A percentile compares a stretch with the other conserved stretches of the same genome.
Conservation (phyloP, 1,140 invertebrate species). For the Sinonovacula constricta region DNA sequence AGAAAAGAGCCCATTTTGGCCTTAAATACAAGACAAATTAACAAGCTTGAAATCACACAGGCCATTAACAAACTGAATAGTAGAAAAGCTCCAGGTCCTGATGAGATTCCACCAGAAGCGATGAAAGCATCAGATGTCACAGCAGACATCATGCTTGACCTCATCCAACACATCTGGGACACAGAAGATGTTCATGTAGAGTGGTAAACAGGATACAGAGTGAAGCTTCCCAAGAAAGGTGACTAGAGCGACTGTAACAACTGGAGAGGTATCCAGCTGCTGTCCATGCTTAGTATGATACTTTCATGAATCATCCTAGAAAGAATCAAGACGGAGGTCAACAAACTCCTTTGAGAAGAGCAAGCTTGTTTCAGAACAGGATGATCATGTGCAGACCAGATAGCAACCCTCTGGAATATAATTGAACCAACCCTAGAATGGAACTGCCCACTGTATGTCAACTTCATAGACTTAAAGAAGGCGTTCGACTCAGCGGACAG, state of each 20-base stretch:
- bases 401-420: constrained; percentile 36
- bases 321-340: constrained; percentile 49
- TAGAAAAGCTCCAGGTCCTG: constrained; percentile 17
- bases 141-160: neutral
- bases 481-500: constrained; percentile 31
- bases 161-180: constrained; percentile 23
- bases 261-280: constrained; percentile 58
- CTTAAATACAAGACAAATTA: too few species aligned
- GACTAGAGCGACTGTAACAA: too few species aligned
- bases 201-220: constrained; percentile 53
- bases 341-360: constrained; percentile 39
- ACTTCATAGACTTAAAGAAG: constrained; percentile 49
- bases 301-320: constrained; percentile 49
- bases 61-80: constrained; percentile 29
- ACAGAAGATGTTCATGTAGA: constrained; percentile 47
- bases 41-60: constrained; percentile 18
- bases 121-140: constrained; percentile 16
- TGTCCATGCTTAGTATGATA: constrained; percentile 57
- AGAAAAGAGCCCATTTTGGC: too few species aligned
- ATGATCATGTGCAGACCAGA: constrained; percentile 51
- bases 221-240: constrained; percentile 64
- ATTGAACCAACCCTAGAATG: constrained; percentile 44
- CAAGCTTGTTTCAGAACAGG: constrained; percentile 47
- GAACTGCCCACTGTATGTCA: constrained; percentile 45
- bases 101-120: neutral